These are phyloP conservation scores for Brachionichthys hirsutus DNA, from an alignment of 2,113 vertebrate genomes.

Conservation along the genomic window DNA sequence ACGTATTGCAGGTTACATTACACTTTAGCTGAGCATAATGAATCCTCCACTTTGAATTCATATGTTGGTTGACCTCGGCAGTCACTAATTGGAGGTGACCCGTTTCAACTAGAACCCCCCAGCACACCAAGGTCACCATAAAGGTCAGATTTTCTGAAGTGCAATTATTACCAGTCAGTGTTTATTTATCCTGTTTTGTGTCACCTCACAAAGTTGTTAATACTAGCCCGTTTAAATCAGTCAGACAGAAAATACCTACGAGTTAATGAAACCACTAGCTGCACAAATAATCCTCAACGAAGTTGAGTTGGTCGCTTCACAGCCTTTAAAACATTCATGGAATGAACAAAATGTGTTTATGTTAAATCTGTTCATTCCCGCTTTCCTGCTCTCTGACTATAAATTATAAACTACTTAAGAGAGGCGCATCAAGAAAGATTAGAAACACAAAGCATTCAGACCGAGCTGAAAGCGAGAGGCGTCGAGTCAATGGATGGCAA, in stretches of 20 bases:
- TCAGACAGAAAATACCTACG: not conserved
- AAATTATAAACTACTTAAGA: not conserved
- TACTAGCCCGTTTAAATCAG: not conserved
- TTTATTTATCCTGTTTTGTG: too few relatives aligned
- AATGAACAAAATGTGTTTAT: not conserved
- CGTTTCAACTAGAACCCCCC: not conserved
- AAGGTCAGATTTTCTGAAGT: not conserved
- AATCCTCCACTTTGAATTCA: slow-evolving; percentile 6
- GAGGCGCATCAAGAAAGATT: not conserved
- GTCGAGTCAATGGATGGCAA: slow-evolving; percentile 11
- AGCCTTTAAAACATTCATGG: not conserved
- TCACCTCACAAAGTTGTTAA: not conserved
- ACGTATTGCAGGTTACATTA: not conserved
- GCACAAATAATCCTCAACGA: not conserved
- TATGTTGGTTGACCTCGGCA: slow-evolving; percentile 5
- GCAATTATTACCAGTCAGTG: too few relatives aligned
- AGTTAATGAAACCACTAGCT: not conserved
- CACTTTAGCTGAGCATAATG: slow-evolving; percentile 15
- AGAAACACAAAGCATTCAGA: not conserved
- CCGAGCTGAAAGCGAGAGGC: not conserved
- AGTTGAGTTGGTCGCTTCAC: not conserved
- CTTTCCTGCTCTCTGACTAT: not conserved
- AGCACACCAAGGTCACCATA: not conserved
- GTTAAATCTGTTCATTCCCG: not conserved
- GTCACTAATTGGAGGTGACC: slow-evolving; percentile 2